Evolutionary conservation across 2,797 vertebrate genomes (phyloP).

Genomic region (Karalla daura): DNA sequence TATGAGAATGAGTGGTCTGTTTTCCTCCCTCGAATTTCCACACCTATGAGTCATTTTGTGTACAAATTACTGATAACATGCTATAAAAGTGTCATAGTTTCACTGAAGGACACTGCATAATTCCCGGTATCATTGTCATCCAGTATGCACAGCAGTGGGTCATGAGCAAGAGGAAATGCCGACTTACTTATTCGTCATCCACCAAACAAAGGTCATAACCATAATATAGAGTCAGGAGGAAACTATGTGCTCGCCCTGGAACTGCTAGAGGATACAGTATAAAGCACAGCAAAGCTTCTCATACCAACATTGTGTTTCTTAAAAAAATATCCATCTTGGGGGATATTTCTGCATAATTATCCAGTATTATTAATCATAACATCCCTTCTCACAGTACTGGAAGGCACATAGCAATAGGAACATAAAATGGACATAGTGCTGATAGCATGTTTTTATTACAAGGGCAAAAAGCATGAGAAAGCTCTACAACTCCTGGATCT

Average conservation of each 20-base stretch:
- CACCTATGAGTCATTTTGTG: background rate
- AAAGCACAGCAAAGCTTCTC: background rate
- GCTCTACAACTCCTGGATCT: background rate
- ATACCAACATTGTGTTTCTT: no score
- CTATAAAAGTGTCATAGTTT: background rate
- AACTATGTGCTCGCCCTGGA: background rate
- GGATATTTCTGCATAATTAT: background rate
- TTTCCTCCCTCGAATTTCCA: no score
- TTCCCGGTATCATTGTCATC: background rate
- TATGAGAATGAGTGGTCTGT: background rate
- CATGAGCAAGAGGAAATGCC: background rate
- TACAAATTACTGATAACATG: background rate
- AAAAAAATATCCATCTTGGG: no score
- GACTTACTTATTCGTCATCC: background rate
- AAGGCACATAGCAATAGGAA: background rate
- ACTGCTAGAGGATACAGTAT: background rate
- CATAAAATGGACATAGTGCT: background rate
- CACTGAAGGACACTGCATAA: background rate
- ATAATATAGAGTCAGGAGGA: background rate
- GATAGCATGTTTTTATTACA: background rate
- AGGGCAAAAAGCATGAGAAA: background rate
- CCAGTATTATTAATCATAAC: background rate
- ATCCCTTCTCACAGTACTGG: background rate
- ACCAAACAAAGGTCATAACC: constrained; percentile 33
- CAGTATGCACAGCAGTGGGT: background rate